Evolutionary conservation across 2,888 invertebrate species (phyloP), one percentile per base, ranked within the genome.

Genomic region (Coecobrya sp.): DNA sequence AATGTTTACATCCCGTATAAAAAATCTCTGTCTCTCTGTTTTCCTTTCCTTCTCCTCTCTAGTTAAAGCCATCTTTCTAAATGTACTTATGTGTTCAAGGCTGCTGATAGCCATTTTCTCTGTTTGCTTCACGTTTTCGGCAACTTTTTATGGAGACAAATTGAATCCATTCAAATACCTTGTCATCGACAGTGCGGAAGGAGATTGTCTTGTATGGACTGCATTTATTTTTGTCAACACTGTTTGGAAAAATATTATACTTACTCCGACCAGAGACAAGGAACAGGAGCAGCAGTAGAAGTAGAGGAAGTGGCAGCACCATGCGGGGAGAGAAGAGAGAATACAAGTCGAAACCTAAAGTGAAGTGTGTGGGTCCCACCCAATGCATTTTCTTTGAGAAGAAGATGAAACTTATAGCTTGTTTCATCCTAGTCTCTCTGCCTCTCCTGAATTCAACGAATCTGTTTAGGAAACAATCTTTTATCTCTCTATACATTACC

Each of bases 131-230:
- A 68, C 86, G n/a, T 70, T 73, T 90, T 90, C 85, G 90, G 90
- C 85, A 90, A 85, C 90, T 90, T 90, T 90, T 90, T 90, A 90
- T 90, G 90, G 90, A 90, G 90, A 90, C 90, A 90, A 90, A 90
- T 90, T 90, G 90, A 90, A 90, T 90, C 90, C 90, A 90, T 90
- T 90, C 85, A 85, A 90, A 90, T 90, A 90, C 90, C 90, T 90
- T 90, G 90, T 90, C 90, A 90, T 90, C 90, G 76, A 76, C 90
- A 90, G 90, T 85, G 90, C 90, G 85, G 90, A 90, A 90, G 90
- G 70, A 85, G 85, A 84, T 90, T 90, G 85, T 90, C 85, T 90
- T 90, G 76, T 90, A 90, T 90, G 90, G 90, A 90, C 90, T 90
- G 90, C 90, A 90, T 90, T 90, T 90, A 90, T 90, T 90, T 90